phyloP scores from a whole-genome alignment of 2,888 invertebrate genomes.

The Nysson spinosus region DNA sequence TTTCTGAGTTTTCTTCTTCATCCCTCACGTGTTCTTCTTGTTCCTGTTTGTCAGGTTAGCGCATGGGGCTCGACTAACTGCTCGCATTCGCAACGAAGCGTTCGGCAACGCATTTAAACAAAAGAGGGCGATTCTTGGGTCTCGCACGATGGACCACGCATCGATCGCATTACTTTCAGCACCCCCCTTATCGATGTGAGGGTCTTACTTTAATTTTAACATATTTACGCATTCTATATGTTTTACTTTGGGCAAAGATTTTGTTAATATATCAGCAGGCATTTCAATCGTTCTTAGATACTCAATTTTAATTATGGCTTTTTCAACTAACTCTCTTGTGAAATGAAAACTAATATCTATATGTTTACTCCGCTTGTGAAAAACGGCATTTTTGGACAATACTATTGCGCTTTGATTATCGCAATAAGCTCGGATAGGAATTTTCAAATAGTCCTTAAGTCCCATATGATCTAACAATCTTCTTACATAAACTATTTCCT shows the following conservation, averaged over 20 bases:
- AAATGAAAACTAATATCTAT: conserved; percentile 40
- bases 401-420: conserved; percentile 35
- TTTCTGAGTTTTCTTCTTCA: too few relatives aligned
- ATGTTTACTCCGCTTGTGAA: conserved; percentile 43
- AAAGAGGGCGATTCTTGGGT: too few relatives aligned
- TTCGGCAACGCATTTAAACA: too few relatives aligned
- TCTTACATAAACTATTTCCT: conserved; percentile 26
- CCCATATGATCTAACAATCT: conserved; percentile 20
- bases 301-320: conserved; percentile 26
- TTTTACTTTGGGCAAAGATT: conserved; percentile 75
- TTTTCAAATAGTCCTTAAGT: conserved; percentile 12
- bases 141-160: too few relatives aligned
- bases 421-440: conserved; percentile 23
- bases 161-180: too few relatives aligned
- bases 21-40: too few relatives aligned
- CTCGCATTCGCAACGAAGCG: too few relatives aligned
- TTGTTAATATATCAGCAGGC: conserved; percentile 33
- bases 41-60: too few relatives aligned
- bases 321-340: conserved; percentile 29
- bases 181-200: too few relatives aligned
- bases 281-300: conserved; percentile 33
- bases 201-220: conserved; percentile 15
- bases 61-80: too few relatives aligned
- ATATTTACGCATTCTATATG: conserved; percentile 65
- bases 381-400: conserved; percentile 29